Percentiles rank a stretch among this genome's conserved stretches.
Evolutionary conservation across 2,113 vertebrate genomes (phyloP).

Genomic region (Gymnogyps californianus): DNA sequence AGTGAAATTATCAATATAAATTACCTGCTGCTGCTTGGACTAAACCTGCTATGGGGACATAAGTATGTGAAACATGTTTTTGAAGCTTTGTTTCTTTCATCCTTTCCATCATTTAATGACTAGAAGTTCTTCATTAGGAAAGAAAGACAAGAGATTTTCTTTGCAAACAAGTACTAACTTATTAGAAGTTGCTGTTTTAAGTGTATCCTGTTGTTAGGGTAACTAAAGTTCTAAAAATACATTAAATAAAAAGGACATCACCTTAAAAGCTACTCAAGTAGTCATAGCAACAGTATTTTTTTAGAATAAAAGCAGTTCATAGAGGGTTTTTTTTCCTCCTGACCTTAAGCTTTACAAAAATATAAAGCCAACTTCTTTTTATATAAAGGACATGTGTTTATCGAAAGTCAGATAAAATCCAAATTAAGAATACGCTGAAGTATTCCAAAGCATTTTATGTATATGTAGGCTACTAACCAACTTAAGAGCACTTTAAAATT

Average conservation of each 20-base stretch:
- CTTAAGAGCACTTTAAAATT: background rate
- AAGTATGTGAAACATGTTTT: background rate
- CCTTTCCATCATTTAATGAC: background rate
- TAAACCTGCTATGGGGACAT: background rate
- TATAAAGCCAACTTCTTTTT: background rate
- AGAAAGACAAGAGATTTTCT: background rate
- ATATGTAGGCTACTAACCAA: background rate
- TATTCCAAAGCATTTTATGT: background rate
- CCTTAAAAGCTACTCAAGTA: slow-evolving; percentile 55
- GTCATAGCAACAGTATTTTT: slow-evolving; percentile 59
- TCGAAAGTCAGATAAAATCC: background rate
- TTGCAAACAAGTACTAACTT: slow-evolving; percentile 43
- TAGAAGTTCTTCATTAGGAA: background rate
- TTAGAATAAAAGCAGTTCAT: background rate
- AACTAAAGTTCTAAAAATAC: slow-evolving; percentile 57
- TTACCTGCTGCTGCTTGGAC: background rate
- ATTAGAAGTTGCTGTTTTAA: slow-evolving; percentile 7
- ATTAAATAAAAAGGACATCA: slow-evolving; percentile 56
- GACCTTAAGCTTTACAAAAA: slow-evolving; percentile 1
- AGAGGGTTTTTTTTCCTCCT: background rate
- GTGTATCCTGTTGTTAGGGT: slow-evolving; percentile 41
- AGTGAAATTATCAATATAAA: background rate
- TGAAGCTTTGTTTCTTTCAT: background rate
- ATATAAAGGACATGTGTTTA: background rate
- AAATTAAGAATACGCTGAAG: background rate